Evolutionary conservation across 2,113 vertebrate species (phyloP), one percentile per base, ranked within the genome.

Genomic region (Oryzias woworae): DNA sequence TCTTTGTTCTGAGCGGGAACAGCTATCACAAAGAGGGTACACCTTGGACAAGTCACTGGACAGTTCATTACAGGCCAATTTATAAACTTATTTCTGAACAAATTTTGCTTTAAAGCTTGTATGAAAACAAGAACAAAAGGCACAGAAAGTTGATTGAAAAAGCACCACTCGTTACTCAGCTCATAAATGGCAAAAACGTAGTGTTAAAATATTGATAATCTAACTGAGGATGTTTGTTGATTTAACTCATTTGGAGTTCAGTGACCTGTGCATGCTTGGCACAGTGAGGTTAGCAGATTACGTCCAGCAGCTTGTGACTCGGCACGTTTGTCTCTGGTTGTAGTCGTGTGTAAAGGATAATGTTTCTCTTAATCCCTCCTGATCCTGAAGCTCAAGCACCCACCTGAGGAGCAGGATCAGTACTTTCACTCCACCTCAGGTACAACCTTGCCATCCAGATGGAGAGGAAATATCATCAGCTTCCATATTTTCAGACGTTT

Each of bases 261-360:
- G n/a, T 20, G 18, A 22, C n/a, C 7, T 10, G 47, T 18, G n/a
- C 17, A 18, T 7, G 1, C 7, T 48, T 48, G 47, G 23, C 52
- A 43, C 28, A 47, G 22, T 56, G 20, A 5, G 24, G 49, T 49
- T n/a, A 47, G 26, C 64, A 55, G 18, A 5, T 64, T 44, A 53
- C 50, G 62, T 66, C 65, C 66, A 66, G 7, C 1, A 13, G 15
- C 80, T 69, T 12, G 59, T 78, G 79, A 83, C 69, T 73, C 53
- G 46, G 69, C 77, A 66, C 62, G 75, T 84, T 88, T 75, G 64
- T 62, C 66, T 83, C 13, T 10, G 53, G 65, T 66, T 49, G 67
- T 36, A 50, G 66, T 64, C 86, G 66, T 79, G 85, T 82, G 81
- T 22, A 48, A 57, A 58, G 83, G 87, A 89, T 89, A 85, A 88